A percentile compares a stretch with the other conserved stretches of the same genome.
Evolutionary conservation across 1,140 invertebrate genomes (phyloP).

Genomic region (Dryas iulia): DNA sequence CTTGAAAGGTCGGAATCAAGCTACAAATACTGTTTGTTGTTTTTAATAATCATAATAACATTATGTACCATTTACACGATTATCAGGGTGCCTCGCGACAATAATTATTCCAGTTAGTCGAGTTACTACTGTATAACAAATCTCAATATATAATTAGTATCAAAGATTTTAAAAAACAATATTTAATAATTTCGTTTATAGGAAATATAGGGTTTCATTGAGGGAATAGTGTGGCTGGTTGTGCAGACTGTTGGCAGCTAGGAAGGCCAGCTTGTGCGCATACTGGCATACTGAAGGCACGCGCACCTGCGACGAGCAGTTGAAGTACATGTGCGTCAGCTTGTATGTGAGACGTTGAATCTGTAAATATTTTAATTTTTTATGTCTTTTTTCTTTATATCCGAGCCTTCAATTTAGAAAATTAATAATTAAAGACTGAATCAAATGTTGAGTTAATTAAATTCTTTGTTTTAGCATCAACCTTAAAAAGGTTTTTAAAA

Average conservation of each 20-base stretch:
- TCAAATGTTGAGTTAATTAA: no score
- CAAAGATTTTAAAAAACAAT: neutral
- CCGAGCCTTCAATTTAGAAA: no score
- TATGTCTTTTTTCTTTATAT: neutral
- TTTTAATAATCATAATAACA: no score
- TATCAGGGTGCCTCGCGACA: no score
- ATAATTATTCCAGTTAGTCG: no score
- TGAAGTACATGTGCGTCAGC: constrained; percentile 96
- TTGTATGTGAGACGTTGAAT: constrained; percentile 94
- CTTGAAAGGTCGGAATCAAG: no score
- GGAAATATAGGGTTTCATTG: constrained; percentile 84
- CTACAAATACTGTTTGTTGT: no score
- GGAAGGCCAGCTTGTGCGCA: constrained; percentile 91
- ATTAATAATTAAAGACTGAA: no score
- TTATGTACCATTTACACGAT: no score
- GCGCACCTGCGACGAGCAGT: constrained; percentile 92
- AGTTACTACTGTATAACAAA: no score
- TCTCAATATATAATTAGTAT: neutral
- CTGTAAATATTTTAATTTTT: constrained; percentile 54
- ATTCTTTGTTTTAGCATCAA: no score
- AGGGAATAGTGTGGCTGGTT: constrained; percentile 81
- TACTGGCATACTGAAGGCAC: constrained; percentile 96
- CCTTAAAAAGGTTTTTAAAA: no score
- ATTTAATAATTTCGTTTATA: constrained; percentile 72
- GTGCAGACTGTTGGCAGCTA: constrained; percentile 88